phyloP scores from a whole-genome alignment of 2,888 invertebrate genomes.

The Dendrolimus houi region DNA sequence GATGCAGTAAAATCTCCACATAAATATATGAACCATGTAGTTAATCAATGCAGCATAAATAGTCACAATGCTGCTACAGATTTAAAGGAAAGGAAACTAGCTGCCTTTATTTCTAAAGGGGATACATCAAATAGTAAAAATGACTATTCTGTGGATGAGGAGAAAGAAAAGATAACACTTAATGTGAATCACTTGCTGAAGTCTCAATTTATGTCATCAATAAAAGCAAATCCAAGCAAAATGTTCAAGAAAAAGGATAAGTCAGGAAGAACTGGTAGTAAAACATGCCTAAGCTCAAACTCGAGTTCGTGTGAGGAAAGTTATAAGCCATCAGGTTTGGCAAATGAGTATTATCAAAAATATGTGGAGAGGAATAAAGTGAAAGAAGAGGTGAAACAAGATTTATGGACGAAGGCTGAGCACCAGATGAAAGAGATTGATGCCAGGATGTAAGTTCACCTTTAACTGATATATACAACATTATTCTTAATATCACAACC shows the following conservation, averaged over 20 bases:
- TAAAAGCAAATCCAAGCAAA: constrained; percentile 7
- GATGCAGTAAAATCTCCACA: too few relatives aligned
- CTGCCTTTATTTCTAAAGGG: too few relatives aligned
- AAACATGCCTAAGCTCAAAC: background rate
- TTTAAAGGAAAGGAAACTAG: too few relatives aligned
- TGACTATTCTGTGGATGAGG: too few relatives aligned
- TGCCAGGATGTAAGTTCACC: constrained; percentile 23
- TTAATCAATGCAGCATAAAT: too few relatives aligned
- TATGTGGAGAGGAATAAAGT: constrained; percentile 27
- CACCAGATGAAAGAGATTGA: constrained; percentile 37
- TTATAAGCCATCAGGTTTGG: constrained; percentile 31
- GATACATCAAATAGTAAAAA: too few relatives aligned
- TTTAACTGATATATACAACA: background rate
- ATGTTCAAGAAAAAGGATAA: constrained; percentile 18
- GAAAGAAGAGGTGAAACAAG: constrained; percentile 20
- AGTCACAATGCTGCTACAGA: too few relatives aligned
- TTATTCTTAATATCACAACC: too few relatives aligned
- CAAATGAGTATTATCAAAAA: constrained; percentile 34
- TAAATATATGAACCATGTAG: too few relatives aligned
- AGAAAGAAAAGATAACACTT: too few relatives aligned
- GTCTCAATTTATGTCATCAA: too few relatives aligned
- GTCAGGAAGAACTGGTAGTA: background rate
- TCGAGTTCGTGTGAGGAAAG: background rate
- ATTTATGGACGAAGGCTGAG: constrained; percentile 37
- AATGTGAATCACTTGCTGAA: too few relatives aligned